These are phyloP conservation scores for Drosophila tanythrix DNA, from an alignment of 2,888 invertebrate species.

Conservation along the genomic window DNA sequence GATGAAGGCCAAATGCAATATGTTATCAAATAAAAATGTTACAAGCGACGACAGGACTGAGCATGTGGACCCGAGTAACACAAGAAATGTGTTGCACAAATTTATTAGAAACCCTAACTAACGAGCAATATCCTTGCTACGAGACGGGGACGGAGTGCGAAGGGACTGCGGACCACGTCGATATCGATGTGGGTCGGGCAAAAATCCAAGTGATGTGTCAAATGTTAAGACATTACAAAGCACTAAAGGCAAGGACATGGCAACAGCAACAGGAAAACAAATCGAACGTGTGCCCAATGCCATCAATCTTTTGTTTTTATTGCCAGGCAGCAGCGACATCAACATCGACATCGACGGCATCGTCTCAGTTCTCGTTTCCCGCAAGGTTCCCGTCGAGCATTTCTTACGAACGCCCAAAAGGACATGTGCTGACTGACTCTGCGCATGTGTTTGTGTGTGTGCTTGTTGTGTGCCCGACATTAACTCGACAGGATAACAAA, in stretches of 20 bases:
- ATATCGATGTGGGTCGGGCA: constrained; percentile 53
- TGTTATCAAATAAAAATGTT: constrained; percentile 81
- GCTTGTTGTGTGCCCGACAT: constrained; percentile 79
- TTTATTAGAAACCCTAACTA: constrained; percentile 82
- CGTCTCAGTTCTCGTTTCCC: constrained; percentile 13
- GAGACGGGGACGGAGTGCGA: background rate
- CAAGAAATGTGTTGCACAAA: constrained; percentile 81
- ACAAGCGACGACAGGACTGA: constrained; percentile 75
- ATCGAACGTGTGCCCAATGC: constrained; percentile 82
- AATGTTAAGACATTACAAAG: constrained; percentile 84
- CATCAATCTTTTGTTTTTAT: constrained; percentile 82
- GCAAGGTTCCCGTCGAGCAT: constrained; percentile 64
- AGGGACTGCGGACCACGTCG: constrained; percentile 13
- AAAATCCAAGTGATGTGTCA: constrained; percentile 83
- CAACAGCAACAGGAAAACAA: constrained; percentile 80
- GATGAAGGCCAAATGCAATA: constrained; percentile 73
- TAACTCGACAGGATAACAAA: constrained; percentile 85
- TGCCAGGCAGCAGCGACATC: constrained; percentile 56
- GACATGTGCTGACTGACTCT: constrained; percentile 38
- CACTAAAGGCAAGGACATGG: constrained; percentile 73
- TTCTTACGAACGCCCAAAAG: constrained; percentile 65
- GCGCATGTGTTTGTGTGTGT: constrained; percentile 32
- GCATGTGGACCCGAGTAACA: constrained; percentile 11
- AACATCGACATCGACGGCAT: constrained; percentile 22
- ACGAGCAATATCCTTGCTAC: constrained; percentile 78